These are phyloP conservation scores for Battus philenor DNA, from an alignment of 1,140 invertebrate species.

Conservation along the genomic window DNA sequence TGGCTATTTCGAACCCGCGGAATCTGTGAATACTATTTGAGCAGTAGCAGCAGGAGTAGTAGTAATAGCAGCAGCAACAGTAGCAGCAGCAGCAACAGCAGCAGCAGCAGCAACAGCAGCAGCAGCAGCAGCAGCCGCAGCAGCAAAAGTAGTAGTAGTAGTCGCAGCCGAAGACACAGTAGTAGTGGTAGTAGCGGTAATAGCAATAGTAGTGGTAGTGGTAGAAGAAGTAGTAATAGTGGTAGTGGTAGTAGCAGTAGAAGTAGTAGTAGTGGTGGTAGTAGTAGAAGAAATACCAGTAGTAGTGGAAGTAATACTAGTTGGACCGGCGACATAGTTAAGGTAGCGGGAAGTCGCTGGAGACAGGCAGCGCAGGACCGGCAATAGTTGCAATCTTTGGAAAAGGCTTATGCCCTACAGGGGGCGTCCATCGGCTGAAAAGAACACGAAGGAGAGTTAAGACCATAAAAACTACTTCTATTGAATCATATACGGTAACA, in stretches of 20 bases:
- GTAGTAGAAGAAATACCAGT: too few relatives aligned
- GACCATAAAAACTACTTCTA: too few relatives aligned
- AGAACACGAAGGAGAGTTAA: too few relatives aligned
- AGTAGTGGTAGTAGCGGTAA: not conserved
- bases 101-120: not conserved
- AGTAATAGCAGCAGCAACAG: too few relatives aligned
- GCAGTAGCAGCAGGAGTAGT: not conserved
- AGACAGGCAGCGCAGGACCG: too few relatives aligned
- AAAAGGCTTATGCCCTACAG: too few relatives aligned
- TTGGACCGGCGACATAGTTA: too few relatives aligned
- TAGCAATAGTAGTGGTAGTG: not conserved
- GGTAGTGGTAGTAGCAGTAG: constrained; percentile 6
- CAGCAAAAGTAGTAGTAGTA: not conserved
- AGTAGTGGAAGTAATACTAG: constrained; percentile 1
- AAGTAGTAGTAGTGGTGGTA: not conserved
- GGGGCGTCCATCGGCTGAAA: too few relatives aligned
- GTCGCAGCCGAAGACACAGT: not conserved
- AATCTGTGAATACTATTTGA: not conserved
- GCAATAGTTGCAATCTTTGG: too few relatives aligned
- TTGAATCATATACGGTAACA: too few relatives aligned
- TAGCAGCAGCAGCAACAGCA: not conserved
- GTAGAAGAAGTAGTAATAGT: not conserved
- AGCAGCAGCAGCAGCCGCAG: not conserved
- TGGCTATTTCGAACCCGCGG: too few relatives aligned
- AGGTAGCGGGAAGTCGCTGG: too few relatives aligned